A percentile compares a stretch with the other conserved stretches of the same genome.
These are phyloP conservation scores for Centropus unirufus DNA, from an alignment of 2,113 vertebrate genomes.

Conservation along the genomic window DNA sequence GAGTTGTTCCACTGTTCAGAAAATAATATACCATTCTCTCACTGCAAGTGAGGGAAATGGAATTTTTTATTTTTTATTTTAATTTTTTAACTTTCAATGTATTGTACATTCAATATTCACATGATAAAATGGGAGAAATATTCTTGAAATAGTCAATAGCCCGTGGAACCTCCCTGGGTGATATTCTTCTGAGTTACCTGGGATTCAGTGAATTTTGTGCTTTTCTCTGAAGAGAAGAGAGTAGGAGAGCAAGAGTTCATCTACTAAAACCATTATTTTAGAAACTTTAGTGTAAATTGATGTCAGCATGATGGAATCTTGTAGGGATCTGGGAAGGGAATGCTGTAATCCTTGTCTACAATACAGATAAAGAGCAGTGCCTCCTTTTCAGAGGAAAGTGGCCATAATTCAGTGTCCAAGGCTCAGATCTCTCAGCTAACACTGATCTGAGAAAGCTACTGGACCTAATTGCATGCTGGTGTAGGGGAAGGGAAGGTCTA, in stretches of 20 bases:
- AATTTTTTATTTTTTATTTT: neutral
- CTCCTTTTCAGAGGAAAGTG: neutral
- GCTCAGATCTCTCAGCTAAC: neutral
- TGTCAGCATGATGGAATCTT: neutral
- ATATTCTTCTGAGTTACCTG: accelerated
- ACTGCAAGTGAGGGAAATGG: neutral
- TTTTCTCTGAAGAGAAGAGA: neutral
- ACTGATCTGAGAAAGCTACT: neutral
- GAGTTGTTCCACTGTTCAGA: neutral
- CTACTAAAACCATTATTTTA: neutral
- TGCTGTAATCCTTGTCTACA: too few relatives aligned
- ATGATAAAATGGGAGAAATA: neutral
- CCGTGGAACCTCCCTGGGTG: neutral
- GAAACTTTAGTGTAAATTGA: neutral
- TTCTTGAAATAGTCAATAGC: neutral
- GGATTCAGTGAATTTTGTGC: neutral
- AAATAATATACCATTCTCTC: neutral
- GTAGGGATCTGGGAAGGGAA: accelerated
- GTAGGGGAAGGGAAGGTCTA: neutral
- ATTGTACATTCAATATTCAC: neutral
- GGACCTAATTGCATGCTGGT: neutral
- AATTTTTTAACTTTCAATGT: neutral
- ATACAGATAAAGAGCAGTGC: accelerated
- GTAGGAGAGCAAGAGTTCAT: neutral
- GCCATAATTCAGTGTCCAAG: neutral